phyloP scores from a whole-genome alignment of 2,888 invertebrate genomes.

The Xestia sexstrigata region DNA sequence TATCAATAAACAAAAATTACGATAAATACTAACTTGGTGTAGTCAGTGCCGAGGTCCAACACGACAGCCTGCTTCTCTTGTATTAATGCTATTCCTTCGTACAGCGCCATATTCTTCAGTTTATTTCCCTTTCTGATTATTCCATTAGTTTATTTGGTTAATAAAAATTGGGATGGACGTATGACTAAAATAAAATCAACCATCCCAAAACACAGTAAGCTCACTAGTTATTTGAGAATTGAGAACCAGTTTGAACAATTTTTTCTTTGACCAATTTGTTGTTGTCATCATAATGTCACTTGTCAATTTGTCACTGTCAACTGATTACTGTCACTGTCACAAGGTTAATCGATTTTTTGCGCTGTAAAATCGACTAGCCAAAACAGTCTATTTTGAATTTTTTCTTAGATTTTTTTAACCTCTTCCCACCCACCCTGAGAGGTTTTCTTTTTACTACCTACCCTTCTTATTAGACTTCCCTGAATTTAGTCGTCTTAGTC shows the following conservation, averaged over 20 bases:
- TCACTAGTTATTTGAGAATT: neutral
- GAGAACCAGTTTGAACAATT: too few species aligned
- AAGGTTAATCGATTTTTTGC: too few species aligned
- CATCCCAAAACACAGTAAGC: neutral
- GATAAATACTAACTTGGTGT: conserved; percentile 94
- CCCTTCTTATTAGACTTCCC: too few species aligned
- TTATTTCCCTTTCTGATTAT: conserved; percentile 6
- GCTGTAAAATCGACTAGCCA: too few species aligned
- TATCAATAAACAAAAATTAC: neutral
- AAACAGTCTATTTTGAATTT: too few species aligned
- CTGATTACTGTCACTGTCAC: too few species aligned
- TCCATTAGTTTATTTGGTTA: neutral
- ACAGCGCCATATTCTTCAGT: conserved; percentile 92
- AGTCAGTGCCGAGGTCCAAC: conserved; percentile 97
- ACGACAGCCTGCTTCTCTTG: conserved; percentile 97
- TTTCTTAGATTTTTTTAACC: too few species aligned
- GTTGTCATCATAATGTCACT: neutral
- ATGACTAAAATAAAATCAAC: neutral
- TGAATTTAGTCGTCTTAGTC: too few species aligned
- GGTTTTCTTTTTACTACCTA: too few species aligned
- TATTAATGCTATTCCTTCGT: conserved; percentile 94
- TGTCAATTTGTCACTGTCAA: neutral
- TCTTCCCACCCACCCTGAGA: too few species aligned
- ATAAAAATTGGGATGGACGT: neutral
- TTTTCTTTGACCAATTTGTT: neutral